phyloP scores from a whole-genome alignment of 2,797 vertebrate species.

The Eremophila alpestris region DNA sequence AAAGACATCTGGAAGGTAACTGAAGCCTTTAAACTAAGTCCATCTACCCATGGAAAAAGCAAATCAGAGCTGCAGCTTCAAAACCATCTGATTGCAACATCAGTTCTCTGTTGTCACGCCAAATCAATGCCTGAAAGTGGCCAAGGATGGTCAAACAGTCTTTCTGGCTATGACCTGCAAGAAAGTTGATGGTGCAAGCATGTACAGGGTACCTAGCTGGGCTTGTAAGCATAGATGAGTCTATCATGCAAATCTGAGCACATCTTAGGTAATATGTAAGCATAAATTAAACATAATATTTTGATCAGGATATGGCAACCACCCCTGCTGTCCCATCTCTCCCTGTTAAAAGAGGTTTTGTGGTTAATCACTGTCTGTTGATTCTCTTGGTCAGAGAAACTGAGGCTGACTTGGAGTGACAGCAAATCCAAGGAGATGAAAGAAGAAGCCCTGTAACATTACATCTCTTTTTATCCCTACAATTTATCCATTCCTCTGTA shows the following conservation, averaged over 20 bases:
- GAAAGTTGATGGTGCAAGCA: background rate
- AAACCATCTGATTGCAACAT: background rate
- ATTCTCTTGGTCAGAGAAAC: background rate
- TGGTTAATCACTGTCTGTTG: background rate
- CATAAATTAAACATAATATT: background rate
- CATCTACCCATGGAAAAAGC: background rate
- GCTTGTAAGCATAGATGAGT: background rate
- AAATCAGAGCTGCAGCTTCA: background rate
- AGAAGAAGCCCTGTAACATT: background rate
- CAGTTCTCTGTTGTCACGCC: background rate
- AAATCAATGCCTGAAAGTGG: background rate
- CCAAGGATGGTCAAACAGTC: background rate
- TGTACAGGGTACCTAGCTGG: background rate
- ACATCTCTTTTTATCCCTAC: background rate
- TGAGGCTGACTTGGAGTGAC: background rate
- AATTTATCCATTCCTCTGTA: background rate
- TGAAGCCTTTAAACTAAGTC: background rate
- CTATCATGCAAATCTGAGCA: fast-evolving
- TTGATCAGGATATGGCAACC: background rate
- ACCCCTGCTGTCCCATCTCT: background rate
- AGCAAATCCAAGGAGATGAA: background rate
- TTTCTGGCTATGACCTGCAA: background rate
- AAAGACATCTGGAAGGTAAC: background rate
- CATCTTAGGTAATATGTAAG: background rate
- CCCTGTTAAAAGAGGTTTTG: background rate